Base-by-base conservation (phyloP, 2,888 invertebrate species). In the Choreutis nemorana region DNA sequence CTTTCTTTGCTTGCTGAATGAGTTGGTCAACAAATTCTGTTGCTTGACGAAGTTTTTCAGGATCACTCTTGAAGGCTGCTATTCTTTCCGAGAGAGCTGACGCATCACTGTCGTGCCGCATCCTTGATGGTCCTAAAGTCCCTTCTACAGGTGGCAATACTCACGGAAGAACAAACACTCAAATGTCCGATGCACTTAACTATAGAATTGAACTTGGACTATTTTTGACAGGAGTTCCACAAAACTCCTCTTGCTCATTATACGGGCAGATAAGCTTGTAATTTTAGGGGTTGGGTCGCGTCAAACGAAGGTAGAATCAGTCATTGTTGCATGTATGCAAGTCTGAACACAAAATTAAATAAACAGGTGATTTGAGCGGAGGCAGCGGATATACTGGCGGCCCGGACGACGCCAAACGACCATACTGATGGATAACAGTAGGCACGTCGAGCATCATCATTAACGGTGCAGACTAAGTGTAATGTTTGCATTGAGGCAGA, bases 11-110 rank as follows among this genome's bases (percentile, higher is more conserved):
- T 55, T 80, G 81, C 51, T 80, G 77, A 51, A 84, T 75, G 34
- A 84, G 75, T 55, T 83, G 81, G 47, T 84, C 83, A 40, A 85
- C 80, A 61, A 84, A 84, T 42, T 83, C 82, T 36, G 72, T 68
- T 28, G 83, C 77, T 35, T 79, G 67, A 36, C 81, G 77, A 55
- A 84, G 78, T 59, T 82, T 82, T 36, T 81, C 80, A 22, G 84
- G 81, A 49, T 84, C 83, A 41, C 72, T 75, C 59, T 81, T 83
- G 55, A 83, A 85, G 37, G 79, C 75, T 25, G 77, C 73, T 47
- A 84, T 79, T 47, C 81, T 71, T 36, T 71, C 68, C 37, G 79
- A 67, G 35, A 83, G 48, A 14, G 58, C 56, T 22, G 61, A 50
- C 22, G 57, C 55, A 38, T 75, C 73, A 33, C 55, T 62, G 40